Percentiles rank a stretch among this genome's conserved stretches.
Conservation (phyloP, 2,797 vertebrate genomes). For the Liparis tanakae region DNA sequence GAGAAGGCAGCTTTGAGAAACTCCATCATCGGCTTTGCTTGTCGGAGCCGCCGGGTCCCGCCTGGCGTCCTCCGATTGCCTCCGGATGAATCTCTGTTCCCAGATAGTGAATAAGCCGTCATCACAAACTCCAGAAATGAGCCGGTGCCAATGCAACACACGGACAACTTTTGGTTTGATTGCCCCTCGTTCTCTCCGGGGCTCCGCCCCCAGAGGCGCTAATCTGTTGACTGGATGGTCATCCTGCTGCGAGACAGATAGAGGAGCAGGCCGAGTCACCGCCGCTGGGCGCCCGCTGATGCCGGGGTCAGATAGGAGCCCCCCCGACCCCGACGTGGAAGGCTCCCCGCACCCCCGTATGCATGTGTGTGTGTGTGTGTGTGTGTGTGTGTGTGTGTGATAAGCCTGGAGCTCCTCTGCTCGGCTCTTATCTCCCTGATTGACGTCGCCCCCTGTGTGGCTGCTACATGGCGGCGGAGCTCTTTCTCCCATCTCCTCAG, state of each 20-base stretch:
- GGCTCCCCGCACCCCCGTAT: constrained; percentile 13
- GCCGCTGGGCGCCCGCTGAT: constrained; percentile 40
- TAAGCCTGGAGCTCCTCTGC: constrained; percentile 57
- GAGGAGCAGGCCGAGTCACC: constrained; percentile 41
- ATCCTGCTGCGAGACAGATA: constrained; percentile 51
- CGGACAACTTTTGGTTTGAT: not conserved
- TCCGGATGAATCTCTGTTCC: not conserved
- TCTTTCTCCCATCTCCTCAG: constrained; percentile 18
- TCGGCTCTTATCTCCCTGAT: constrained; percentile 68
- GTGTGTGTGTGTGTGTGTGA: constrained; percentile 46
- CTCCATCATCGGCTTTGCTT: not conserved
- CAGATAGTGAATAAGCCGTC: constrained; percentile 1
- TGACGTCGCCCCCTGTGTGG: constrained; percentile 41
- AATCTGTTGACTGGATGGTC: constrained; percentile 51
- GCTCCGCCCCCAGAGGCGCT: not conserved
- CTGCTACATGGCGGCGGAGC: constrained; percentile 9
- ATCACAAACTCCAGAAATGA: not conserved
- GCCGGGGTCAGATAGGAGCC: constrained; percentile 50
- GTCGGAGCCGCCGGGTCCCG: not conserved
- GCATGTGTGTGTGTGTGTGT: constrained; percentile 30
- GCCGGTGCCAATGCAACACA: not conserved
- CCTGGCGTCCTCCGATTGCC: not conserved
- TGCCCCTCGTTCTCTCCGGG: not conserved
- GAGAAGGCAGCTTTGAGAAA: not conserved
- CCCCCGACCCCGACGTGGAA: constrained; percentile 18